Conservation (phyloP, 2,113 vertebrate species). For the Serilophus lunatus region DNA sequence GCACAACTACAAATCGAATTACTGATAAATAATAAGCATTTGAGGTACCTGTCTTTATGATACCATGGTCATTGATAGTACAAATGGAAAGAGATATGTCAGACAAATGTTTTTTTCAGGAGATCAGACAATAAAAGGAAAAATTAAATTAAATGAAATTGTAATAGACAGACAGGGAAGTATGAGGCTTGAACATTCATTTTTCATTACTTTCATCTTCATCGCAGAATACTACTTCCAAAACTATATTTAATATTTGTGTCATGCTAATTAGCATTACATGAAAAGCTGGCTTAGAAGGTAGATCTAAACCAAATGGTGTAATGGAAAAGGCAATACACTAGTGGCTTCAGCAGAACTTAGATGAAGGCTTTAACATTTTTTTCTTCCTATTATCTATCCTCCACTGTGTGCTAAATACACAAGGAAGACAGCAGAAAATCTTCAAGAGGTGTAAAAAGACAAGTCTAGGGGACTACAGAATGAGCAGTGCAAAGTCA, state of each 20-base stretch:
- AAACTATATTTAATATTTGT: neutral
- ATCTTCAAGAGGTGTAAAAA: neutral
- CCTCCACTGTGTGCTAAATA: neutral
- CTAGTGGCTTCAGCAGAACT: neutral
- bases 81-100: neutral
- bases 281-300: neutral
- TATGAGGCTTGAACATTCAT: neutral
- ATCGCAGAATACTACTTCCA: neutral
- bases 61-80: neutral
- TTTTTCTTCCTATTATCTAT: neutral
- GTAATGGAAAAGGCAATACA: neutral
- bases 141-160: neutral
- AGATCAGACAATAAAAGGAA: neutral
- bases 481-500: neutral
- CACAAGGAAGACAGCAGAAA: neutral
- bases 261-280: neutral
- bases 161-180: neutral
- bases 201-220: neutral
- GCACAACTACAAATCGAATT: neutral
- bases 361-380: neutral
- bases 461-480: neutral
- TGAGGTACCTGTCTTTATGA: neutral
- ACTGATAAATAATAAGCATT: neutral
- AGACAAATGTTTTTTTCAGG: neutral
- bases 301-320: conserved; percentile 2